Base-by-base conservation (phyloP, 2,888 invertebrate species). In the Sturmia bella region DNA sequence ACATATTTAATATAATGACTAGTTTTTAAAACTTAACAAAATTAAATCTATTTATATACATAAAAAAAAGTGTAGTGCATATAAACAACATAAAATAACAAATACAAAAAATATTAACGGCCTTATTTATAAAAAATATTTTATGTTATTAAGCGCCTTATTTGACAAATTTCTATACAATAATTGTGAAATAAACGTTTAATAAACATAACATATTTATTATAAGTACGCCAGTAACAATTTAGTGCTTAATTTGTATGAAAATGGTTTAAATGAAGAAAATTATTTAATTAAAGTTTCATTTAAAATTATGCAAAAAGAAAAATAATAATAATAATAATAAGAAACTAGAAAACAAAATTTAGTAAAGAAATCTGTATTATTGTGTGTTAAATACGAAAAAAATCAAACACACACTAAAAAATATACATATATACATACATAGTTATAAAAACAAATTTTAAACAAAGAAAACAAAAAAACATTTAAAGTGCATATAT, bases 331-430 rank as follows among this genome's bases (percentile, higher is more conserved):
- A 56, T 27, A 61, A 63, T n/a, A n/a, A n/a, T n/a, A 64, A 64
- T 41, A 50, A 56, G 37, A 17, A 45, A 37, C 45, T 15, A 63
- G 32, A n/a, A 32, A 32, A 32, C 32, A 32, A 45, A 74, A 63
- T 59, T 41, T 50, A 48, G 9, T 56, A 45, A 56, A n/a, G 39
- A 52, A 64, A 70, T 50, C 57, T 82, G 78, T 78, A 74, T 78
- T 82, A 82, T 74, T 82, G 74, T 75, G 82, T 82, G 82, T 82
- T 66, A 39, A 75, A 75, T 75, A 78, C 74, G 64, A 70, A 74
- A 82, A 77, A 77, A 59, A 17, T 15, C 12, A 52, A 82, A 78
- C 74, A 82, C 78, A 82, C 82, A 52, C 74, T 78, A 78, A 82
- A 74, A 64, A 74, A 80, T 54, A 32, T 24, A 21, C 19, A 27